A percentile compares a stretch with the other conserved stretches of the same genome.
phyloP scores from a whole-genome alignment of 2,113 vertebrate species.

The Colius striatus region DNA sequence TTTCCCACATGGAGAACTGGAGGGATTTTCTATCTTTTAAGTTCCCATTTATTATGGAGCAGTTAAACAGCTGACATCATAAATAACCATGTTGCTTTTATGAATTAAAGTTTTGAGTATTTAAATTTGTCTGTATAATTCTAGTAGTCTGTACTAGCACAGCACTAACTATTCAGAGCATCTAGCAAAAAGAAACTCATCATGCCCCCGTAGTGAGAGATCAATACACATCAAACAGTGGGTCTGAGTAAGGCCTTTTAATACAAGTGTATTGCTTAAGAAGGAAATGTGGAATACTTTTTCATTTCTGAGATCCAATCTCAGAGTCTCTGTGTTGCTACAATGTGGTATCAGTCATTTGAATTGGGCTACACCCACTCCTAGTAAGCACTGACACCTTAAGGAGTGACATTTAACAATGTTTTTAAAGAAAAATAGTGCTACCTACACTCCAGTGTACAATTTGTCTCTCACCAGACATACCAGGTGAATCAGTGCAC shows the following conservation, averaged over 20 bases:
- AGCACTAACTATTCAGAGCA: not conserved
- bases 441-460: rapidly evolving
- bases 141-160: not conserved
- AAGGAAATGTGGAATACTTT: not conserved
- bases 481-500: not conserved
- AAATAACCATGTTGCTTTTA: not conserved
- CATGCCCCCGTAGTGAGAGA: not conserved
- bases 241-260: not conserved
- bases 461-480: not conserved
- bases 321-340: not conserved
- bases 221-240: rapidly evolving
- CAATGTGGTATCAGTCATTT: not conserved
- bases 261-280: too few species aligned
- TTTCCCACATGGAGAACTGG: not conserved
- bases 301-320: not conserved
- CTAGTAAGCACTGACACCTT: not conserved
- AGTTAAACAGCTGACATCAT: not conserved
- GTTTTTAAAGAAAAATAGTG: not conserved
- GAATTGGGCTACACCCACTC: not conserved
- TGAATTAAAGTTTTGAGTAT: not conserved
- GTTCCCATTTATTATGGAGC: not conserved
- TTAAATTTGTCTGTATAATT: rapidly evolving
- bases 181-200: not conserved
- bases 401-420: not conserved
- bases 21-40: not conserved